phyloP scores from a whole-genome alignment of 1,140 invertebrate genomes.

The Lucilia cuprina region DNA sequence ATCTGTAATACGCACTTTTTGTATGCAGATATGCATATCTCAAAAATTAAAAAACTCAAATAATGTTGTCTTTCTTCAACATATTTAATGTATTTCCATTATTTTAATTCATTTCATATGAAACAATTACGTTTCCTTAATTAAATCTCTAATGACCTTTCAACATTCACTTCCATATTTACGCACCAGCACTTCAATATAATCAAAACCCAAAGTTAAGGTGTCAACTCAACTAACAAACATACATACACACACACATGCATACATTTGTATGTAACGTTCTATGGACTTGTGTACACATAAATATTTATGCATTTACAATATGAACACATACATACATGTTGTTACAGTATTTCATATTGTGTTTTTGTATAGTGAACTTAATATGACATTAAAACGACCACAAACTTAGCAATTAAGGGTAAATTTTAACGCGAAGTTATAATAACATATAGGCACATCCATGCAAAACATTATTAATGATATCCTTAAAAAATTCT shows the following conservation, averaged over 20 bases:
- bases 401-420: background rate
- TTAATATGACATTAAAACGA: background rate
- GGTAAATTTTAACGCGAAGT: background rate
- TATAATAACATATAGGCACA: background rate
- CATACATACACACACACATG: background rate
- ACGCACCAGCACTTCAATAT: background rate
- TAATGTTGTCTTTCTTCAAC: too few species aligned
- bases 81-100: too few species aligned
- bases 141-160: conserved; percentile 11
- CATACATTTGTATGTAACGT: background rate
- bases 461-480: background rate
- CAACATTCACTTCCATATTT: background rate
- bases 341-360: background rate
- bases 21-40: too few species aligned
- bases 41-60: too few species aligned
- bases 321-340: background rate
- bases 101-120: background rate
- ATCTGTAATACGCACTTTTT: too few species aligned
- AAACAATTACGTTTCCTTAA: background rate
- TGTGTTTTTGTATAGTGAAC: background rate
- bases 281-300: background rate
- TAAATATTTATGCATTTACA: background rate
- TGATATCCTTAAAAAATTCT: too few species aligned
- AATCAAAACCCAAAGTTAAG: conserved; percentile 7
- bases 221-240: background rate